phyloP scores from a whole-genome alignment of 2,797 vertebrate genomes.

The Acanthis flammea region DNA sequence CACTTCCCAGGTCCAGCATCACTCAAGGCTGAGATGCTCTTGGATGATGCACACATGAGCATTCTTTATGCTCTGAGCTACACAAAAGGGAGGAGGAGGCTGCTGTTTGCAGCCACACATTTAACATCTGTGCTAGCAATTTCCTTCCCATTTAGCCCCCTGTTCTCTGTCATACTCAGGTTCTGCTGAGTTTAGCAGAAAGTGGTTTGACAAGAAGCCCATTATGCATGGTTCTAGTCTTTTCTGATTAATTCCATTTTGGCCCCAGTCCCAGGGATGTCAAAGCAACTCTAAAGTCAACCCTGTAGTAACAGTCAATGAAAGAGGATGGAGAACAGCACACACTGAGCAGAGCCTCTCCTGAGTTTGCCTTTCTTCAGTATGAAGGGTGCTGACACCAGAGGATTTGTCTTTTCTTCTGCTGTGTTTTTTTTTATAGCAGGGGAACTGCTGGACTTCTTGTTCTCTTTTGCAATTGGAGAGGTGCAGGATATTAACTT shows the following conservation, averaged over 20 bases:
- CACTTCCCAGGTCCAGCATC: background rate
- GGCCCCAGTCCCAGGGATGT: background rate
- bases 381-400: background rate
- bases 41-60: background rate
- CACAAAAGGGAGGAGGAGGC: background rate
- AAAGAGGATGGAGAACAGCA: background rate
- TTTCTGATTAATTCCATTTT: constrained; percentile 22
- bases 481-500: background rate
- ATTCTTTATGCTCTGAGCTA: background rate
- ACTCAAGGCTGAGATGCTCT: background rate
- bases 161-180: background rate
- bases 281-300: background rate
- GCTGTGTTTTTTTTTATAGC: background rate
- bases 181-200: constrained; percentile 55
- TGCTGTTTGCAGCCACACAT: constrained; percentile 18
- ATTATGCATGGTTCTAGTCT: constrained; percentile 7
- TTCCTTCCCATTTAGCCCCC: constrained; percentile 23
- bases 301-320: background rate
- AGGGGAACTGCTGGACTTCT: background rate
- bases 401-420: background rate
- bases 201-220: background rate
- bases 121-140: constrained; percentile 14
- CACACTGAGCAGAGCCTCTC: background rate
- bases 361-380: background rate
- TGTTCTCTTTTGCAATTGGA: background rate